Evolutionary conservation across 2,888 invertebrate species (phyloP), one percentile per base, ranked within the genome.

Genomic region (Tubiluchus corallicola): DNA sequence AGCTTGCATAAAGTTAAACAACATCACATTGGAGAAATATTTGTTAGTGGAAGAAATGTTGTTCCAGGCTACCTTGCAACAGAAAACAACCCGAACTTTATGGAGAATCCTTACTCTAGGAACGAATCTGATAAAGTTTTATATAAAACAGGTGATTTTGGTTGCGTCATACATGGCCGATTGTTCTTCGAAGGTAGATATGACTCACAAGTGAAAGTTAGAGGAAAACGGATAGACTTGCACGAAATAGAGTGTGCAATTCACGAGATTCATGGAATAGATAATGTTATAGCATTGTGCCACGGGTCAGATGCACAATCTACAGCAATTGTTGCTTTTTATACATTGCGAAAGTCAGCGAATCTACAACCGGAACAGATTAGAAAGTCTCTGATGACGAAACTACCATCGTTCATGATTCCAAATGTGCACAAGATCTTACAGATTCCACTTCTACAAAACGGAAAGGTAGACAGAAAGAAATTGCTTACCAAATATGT

Each of bases 381-480:
- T n/a, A n/a, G n/a, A n/a, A n/a, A n/a, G n/a, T n/a, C n/a, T 19
- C 63, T 84, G 42, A 73, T 73, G 56, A 71, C 70, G 42, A 70
- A 70, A 44, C 65, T 83, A 3, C 75, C 80, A 0, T 67, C 73
- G 3, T 84, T 84, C 55, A 82, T 83, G 79, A 70, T 80, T 16
- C 84, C 84, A 1, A 46, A 47, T 19, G 42, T 56, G 9, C 37
- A 60, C 2, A 38, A 48, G 3, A 45, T 83, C 9, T 77, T 82
- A 17, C 71, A 62, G n/a, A 71, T 87, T 44, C 85, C 85, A 0
- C 64, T 82, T 19, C 67, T 84, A 20, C 80, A 82, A 0, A 87
- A 85, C 58, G 87, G 85, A 0, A 87, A 87, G 67, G 77, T 78
- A 4, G 85, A 87, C 62, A 69, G 85, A 21, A 83, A 85, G 57